phyloP scores from a whole-genome alignment of 1,140 invertebrate genomes.

The Procambarus clarkii region DNA sequence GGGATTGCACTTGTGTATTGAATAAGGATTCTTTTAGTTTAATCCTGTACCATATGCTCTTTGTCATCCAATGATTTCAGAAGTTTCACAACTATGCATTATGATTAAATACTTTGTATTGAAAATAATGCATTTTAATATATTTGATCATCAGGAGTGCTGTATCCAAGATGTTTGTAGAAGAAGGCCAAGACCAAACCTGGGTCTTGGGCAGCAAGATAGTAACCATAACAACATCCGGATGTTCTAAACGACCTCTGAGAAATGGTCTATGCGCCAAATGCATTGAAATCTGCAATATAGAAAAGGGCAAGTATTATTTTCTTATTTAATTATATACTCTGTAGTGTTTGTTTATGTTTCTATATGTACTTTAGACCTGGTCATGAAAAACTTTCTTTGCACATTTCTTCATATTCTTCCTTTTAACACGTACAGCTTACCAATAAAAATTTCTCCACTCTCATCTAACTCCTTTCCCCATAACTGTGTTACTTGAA shows the following conservation, averaged over 20 bases:
- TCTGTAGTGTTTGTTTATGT: too few species aligned
- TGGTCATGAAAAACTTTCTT: too few species aligned
- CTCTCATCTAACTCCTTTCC: too few species aligned
- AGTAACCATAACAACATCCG: slow-evolving; percentile 95
- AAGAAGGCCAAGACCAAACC: slow-evolving; percentile 87
- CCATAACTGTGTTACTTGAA: too few species aligned
- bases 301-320: slow-evolving; percentile 36
- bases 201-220: slow-evolving; percentile 95
- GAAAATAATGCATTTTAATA: neutral
- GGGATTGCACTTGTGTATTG: too few species aligned
- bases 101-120: neutral
- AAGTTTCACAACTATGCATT: neutral
- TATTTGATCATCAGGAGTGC: slow-evolving; percentile 78
- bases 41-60: too few species aligned
- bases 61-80: too few species aligned
- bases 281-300: slow-evolving; percentile 81
- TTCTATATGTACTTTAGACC: too few species aligned
- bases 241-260: slow-evolving; percentile 88
- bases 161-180: slow-evolving; percentile 89
- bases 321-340: neutral
- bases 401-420: too few species aligned
- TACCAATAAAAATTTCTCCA: too few species aligned
- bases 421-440: too few species aligned
- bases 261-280: slow-evolving; percentile 91
- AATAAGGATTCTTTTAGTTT: too few species aligned